These are phyloP conservation scores for Drosophila subquinaria DNA, from an alignment of 2,888 invertebrate species.

Conservation along the genomic window DNA sequence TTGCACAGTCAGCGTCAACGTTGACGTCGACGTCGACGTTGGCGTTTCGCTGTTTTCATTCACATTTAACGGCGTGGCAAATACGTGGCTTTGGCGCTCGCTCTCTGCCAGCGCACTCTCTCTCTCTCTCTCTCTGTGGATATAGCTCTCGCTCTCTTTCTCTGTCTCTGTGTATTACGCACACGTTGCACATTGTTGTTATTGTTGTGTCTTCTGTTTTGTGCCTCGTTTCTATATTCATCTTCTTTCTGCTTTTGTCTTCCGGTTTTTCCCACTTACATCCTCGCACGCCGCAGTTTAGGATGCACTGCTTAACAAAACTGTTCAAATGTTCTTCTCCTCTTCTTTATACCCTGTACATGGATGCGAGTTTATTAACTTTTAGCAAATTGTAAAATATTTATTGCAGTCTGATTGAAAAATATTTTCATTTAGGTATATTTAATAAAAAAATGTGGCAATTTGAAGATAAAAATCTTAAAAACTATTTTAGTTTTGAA, in stretches of 20 bases:
- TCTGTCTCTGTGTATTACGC: constrained; percentile 5
- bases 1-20: constrained; percentile 63
- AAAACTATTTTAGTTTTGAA: no score
- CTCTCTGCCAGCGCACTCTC: constrained; percentile 10
- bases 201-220: constrained; percentile 35
- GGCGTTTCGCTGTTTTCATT: constrained; percentile 55
- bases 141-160: neutral
- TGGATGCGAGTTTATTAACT: neutral
- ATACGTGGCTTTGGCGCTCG: constrained; percentile 21
- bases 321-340: neutral
- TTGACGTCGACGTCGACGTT: constrained; percentile 11
- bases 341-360: neutral
- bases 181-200: constrained; percentile 55
- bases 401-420: no score
- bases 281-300: neutral
- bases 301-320: constrained; percentile 1
- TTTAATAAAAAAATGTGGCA: no score
- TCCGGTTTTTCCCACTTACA: constrained; percentile 47
- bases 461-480: no score
- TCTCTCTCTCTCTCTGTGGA: constrained; percentile 15
- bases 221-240: constrained; percentile 22
- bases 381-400: neutral
- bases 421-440: no score
- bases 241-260: constrained; percentile 15
- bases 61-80: constrained; percentile 49